These are phyloP conservation scores for Odocoileus virginianus DNA, from an alignment of 2,113 vertebrate genomes.

Conservation along the genomic window DNA sequence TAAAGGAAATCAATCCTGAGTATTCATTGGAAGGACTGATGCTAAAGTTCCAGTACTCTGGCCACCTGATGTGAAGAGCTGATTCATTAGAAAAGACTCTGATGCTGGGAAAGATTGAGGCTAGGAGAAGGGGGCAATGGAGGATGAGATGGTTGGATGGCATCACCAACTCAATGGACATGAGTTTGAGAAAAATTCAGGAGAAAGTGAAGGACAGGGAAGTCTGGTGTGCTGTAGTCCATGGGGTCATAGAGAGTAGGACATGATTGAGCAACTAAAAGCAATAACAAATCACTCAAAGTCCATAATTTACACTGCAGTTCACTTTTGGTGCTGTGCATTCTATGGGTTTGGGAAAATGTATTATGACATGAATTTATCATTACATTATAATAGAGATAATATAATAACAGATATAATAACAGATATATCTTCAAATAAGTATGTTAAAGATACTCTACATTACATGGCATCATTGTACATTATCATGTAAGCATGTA, in stretches of 20 bases:
- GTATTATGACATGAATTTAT: not conserved
- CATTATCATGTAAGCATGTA: not conserved
- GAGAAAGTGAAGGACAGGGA: not conserved
- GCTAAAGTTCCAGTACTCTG: not conserved
- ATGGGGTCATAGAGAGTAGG: not conserved
- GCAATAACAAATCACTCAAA: not conserved
- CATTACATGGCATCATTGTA: not conserved
- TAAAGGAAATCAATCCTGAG: not conserved
- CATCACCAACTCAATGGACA: not conserved
- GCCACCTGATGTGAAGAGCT: not conserved
- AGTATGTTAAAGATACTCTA: not conserved
- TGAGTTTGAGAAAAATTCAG: not conserved
- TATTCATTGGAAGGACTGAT: not conserved
- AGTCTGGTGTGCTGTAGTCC: not conserved
- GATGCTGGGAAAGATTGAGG: not conserved
- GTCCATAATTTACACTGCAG: not conserved
- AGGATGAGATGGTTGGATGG: not conserved
- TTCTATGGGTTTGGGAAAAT: not conserved
- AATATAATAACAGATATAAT: not conserved
- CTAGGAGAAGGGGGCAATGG: not conserved
- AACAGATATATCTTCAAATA: not conserved
- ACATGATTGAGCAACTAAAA: not conserved
- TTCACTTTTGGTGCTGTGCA: not conserved
- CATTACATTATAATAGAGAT: not conserved
- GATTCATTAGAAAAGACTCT: not conserved